phyloP scores from a whole-genome alignment of 2,797 vertebrate species.

The Cephalopachus bancanus region DNA sequence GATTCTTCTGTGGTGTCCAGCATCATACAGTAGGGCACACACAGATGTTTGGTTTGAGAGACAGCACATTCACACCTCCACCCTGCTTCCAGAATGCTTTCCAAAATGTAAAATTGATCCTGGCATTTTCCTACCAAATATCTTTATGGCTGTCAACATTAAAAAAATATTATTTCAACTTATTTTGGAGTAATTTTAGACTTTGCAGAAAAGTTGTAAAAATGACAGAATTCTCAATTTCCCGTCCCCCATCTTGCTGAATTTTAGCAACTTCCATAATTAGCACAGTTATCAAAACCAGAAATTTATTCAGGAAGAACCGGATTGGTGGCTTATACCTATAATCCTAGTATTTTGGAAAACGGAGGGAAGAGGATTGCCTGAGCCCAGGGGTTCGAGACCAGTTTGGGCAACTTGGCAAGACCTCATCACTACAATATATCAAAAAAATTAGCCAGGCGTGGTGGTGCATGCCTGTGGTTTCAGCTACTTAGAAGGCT shows the following conservation, averaged over 20 bases:
- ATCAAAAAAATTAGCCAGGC: too few relatives aligned
- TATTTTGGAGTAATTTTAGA: constrained; percentile 26
- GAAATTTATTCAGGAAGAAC: not conserved
- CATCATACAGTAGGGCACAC: not conserved
- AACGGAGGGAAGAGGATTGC: too few relatives aligned
- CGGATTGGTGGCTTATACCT: too few relatives aligned
- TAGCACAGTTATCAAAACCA: not conserved
- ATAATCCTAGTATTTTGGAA: too few relatives aligned
- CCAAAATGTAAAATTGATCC: not conserved
- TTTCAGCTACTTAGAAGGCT: too few relatives aligned
- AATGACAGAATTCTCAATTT: not conserved
- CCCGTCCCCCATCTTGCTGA: not conserved
- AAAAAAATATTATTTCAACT: not conserved
- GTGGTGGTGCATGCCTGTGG: too few relatives aligned
- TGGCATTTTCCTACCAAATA: not conserved
- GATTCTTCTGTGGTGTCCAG: not conserved
- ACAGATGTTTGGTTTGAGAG: not conserved
- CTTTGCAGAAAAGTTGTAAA: not conserved
- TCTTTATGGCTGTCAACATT: not conserved
- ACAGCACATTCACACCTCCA: not conserved
- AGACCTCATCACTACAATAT: too few relatives aligned
- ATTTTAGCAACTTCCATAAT: not conserved
- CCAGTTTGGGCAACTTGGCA: too few relatives aligned
- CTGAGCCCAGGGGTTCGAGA: too few relatives aligned
- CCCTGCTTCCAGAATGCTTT: not conserved